Base-by-base conservation (phyloP, 2,888 invertebrate genomes). In the Agrilus cyanescens region DNA sequence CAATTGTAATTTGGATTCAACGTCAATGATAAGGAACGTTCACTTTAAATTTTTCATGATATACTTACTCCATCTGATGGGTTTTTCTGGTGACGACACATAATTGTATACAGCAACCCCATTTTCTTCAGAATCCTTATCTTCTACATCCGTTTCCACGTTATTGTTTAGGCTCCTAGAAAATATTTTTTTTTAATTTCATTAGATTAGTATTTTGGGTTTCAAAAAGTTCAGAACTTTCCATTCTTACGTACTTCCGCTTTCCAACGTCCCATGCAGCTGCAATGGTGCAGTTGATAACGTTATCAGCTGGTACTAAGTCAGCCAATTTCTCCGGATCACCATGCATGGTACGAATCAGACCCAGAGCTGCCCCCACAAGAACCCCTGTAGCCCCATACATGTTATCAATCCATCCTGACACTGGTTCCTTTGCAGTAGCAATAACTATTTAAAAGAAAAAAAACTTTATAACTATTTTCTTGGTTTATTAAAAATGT, bases 371-470 rank as follows among this genome's bases (percentile, higher is more conserved):
- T 3, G 80, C 78, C 0, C 82, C 85, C 7, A 81, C 72, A 48
- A 77, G 78, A 36, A 75, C 71, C 1, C 80, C 90, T 4, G 86
- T 88, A 1, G 90, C 86, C 3, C 93, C 93, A 59, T 91, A 93
- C 53, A 86, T 73, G 58, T 90, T 94, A 66, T 93, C 91, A 12
- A 89, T 85, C 90, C 91, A 94, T 2, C 88, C 89, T 46, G 79
- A 68, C 0, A 82, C 66, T 0, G 86, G 85, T 59, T 85, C 85
- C 36, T 74, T 74, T 54, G 80, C 82, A 0, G 85, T 76, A 3
- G 77, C 75, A 45, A 76, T 67, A 12, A 78, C 78, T 78, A 56
- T 6, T 61, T 60, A 45, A 49, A 32, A 44, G 38, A 20, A 13
- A 32, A 32, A 39, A 80, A 71, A 40, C 80, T 66, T 50, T 81